Evolutionary conservation across 2,888 invertebrate species (phyloP), one percentile per base, ranked within the genome.

Genomic region (Syrphus vitripennis): DNA sequence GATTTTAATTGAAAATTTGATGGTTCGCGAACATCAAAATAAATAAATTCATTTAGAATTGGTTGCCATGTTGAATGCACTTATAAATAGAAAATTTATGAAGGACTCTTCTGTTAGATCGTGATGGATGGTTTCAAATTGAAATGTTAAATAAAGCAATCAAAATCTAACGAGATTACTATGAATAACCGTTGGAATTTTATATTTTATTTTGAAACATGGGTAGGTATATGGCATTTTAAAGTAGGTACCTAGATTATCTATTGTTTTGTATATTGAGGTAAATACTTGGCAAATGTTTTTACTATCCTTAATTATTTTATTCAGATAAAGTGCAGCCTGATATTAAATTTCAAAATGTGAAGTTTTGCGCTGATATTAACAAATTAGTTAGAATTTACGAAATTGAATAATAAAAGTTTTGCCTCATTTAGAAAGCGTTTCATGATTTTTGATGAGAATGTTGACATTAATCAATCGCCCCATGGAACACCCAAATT

Each of bases 1-100:
- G 71, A 83, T 81, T 88, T 87, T 87, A 87, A 87, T 88, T 86
- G 75, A 86, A n/a, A 88, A 76, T 87, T 86, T 80, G 83, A 77
- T 87, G 75, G 76, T 80, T 86, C 81, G 79, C 83, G 76, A 72
- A 45, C 72, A 77, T 63, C 74, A 77, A 78, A 81, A 84, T 77
- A 80, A 81, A 84, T 81, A 84, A 84, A 67, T 84, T 84, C 71
- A 76, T 77, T 84, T 81, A 42, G 67, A 82, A 57, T 65, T 77
- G 82, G 70, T 82, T 71, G 48, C 48, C 48, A 65, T 76, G 45
- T 24, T 67, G 59, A 57, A 50, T 67, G 48, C 57, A 67, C 76
- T 82, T 65, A 76, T 65, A 71, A 59, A 40, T 57, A 70, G 53
- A 57, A 65, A 70, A 69, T 40, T 69, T 63, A 26, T 70, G 29